Percentiles rank a stretch among this genome's conserved stretches.
These are phyloP conservation scores for Caranx melampygus DNA, from an alignment of 2,113 vertebrate species.

Conservation along the genomic window DNA sequence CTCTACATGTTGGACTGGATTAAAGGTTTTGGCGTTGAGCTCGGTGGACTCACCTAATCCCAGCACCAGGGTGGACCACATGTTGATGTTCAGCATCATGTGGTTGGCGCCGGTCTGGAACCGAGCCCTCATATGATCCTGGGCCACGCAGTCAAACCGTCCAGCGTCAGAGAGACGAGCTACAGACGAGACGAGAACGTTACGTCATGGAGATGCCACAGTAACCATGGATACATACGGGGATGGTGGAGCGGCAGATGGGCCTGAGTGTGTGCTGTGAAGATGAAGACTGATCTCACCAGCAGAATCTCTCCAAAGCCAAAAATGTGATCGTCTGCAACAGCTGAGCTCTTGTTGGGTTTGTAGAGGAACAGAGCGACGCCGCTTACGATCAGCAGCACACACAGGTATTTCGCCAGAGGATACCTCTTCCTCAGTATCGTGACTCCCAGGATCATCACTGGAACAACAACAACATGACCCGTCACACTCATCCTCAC, in stretches of 20 bases:
- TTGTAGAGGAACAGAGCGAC: constrained; percentile 98
- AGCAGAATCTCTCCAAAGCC: constrained; percentile 95
- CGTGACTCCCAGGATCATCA: constrained; percentile 97
- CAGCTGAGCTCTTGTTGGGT: constrained; percentile 85
- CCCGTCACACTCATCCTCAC: neutral
- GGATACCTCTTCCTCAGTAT: constrained; percentile 94
- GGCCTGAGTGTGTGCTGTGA: neutral
- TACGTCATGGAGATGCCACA: neutral
- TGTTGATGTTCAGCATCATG: constrained; percentile 98
- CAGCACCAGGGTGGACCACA: constrained; percentile 94
- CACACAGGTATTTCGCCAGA: constrained; percentile 94
- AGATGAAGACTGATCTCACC: constrained; percentile 80
- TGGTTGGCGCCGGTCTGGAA: constrained; percentile 94
- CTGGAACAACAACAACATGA: constrained; percentile 74
- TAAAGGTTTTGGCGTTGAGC: constrained; percentile 25
- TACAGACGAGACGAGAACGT: constrained; percentile 50
- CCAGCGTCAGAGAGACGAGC: constrained; percentile 94
- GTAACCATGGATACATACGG: neutral
- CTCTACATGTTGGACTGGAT: constrained; percentile 14
- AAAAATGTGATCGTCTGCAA: constrained; percentile 85
- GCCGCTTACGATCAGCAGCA: constrained; percentile 93
- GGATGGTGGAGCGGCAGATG: too few relatives aligned
- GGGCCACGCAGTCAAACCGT: constrained; percentile 94
- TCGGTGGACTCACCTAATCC: constrained; percentile 86
- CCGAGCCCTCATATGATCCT: constrained; percentile 95